A percentile compares a stretch with the other conserved stretches of the same genome.
Conservation (phyloP, 2,797 vertebrate genomes). For the Halcyon chelicuti region DNA sequence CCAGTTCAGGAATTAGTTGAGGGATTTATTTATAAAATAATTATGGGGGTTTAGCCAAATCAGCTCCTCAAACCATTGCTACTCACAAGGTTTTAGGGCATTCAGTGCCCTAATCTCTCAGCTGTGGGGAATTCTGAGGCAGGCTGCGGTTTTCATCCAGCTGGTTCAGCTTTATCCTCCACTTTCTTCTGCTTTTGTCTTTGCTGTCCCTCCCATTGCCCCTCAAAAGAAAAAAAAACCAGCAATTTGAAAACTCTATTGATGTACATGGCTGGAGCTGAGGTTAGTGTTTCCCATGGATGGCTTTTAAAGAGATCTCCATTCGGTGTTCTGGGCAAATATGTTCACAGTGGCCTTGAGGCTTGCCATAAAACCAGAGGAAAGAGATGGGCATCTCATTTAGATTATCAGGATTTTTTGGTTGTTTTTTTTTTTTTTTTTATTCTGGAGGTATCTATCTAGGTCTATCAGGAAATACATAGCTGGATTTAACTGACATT, state of each 20-base stretch:
- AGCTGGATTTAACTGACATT: background rate
- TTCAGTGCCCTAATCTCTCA: background rate
- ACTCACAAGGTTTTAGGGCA: background rate
- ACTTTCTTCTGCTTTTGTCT: background rate
- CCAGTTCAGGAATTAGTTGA: background rate
- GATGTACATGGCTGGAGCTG: background rate
- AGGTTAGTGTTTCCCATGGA: background rate
- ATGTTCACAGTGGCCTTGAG: background rate
- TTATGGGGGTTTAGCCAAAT: background rate
- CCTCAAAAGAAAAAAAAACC: background rate
- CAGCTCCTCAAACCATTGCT: background rate
- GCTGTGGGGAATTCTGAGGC: background rate
- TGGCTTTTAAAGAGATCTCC: background rate
- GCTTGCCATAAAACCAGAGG: background rate
- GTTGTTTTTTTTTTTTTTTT: background rate
- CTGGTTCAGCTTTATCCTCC: background rate
- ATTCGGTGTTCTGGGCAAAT: background rate
- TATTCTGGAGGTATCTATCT: background rate
- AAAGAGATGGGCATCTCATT: background rate
- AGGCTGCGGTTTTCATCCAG: background rate
- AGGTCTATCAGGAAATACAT: background rate
- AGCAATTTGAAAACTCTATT: background rate
- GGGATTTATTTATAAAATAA: background rate
- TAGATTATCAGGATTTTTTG: background rate
- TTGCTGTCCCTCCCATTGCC: background rate